Evolutionary conservation across 2,797 vertebrate species (phyloP).

Genomic region (Lerista edwardsae): DNA sequence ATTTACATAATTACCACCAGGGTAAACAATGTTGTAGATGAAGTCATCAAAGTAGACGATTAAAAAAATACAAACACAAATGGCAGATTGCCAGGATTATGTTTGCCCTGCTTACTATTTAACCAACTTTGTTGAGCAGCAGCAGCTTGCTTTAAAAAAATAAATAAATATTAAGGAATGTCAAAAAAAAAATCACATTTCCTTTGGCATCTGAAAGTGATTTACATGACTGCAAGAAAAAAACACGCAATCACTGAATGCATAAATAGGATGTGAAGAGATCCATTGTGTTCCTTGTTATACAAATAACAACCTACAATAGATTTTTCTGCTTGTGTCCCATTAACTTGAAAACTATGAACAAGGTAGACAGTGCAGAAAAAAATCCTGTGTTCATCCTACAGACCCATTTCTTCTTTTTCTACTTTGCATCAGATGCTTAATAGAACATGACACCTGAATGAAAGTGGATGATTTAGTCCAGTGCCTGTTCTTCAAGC

Average conservation of each 20-base stretch:
- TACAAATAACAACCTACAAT: constrained; percentile 61
- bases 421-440: constrained; percentile 57
- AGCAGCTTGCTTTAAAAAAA: constrained; percentile 70
- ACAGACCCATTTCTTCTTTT: constrained; percentile 19
- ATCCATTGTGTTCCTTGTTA: constrained; percentile 69
- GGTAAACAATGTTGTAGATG: constrained; percentile 64
- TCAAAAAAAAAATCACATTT: constrained; percentile 62
- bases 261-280: constrained; percentile 65
- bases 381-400: constrained; percentile 25
- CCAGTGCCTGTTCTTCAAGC: constrained; percentile 47
- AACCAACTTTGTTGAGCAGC: constrained; percentile 65
- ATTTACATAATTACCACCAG: constrained; percentile 69
- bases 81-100: constrained; percentile 59
- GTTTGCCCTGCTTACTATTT: constrained; percentile 56
- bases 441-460: constrained; percentile 65
- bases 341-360: constrained; percentile 24
- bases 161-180: constrained; percentile 74
- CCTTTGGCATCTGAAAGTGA: constrained; percentile 81
- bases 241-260: constrained; percentile 59
- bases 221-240: constrained; percentile 67
- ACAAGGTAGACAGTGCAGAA: constrained; percentile 15
- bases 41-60: constrained; percentile 41
- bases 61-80: constrained; percentile 68
- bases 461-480: not conserved
- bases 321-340: constrained; percentile 36